Evolutionary conservation across 2,113 vertebrate species (phyloP).

Genomic region (Prolemur simus): DNA sequence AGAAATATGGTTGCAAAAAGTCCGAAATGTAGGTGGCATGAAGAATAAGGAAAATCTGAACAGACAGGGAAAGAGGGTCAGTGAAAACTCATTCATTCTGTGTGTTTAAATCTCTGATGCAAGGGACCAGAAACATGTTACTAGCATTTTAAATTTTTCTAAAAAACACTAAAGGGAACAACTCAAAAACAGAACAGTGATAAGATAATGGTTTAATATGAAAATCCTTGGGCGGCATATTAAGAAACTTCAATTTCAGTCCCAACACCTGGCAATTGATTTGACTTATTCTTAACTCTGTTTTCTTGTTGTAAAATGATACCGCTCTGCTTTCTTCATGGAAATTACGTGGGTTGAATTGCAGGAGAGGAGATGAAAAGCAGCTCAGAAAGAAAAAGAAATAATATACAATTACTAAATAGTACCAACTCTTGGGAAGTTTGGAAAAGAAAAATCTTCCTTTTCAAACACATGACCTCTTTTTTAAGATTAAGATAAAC

Average conservation of each 20-base stretch:
- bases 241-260: slow-evolving; percentile 6
- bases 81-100: not conserved
- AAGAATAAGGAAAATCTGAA: not conserved
- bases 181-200: slow-evolving; percentile 35
- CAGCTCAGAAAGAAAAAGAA: slow-evolving; percentile 32
- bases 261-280: slow-evolving; percentile 1
- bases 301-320: slow-evolving; percentile 45
- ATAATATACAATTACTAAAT: not conserved
- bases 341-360: slow-evolving; percentile 42
- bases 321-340: not conserved
- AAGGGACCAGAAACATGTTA: not conserved
- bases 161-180: not conserved
- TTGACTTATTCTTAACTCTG: slow-evolving; percentile 2
- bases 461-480: not conserved
- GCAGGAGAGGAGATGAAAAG: not conserved
- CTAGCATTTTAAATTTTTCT: slow-evolving; percentile 1
- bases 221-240: not conserved
- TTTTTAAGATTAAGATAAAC: not conserved
- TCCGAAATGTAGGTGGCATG: not conserved
- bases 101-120: slow-evolving; percentile 27
- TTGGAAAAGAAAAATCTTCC: slow-evolving; percentile 6
- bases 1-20: not conserved
- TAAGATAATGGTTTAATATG: slow-evolving; percentile 30
- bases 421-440: not conserved
- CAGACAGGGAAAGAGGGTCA: not conserved